A percentile compares a stretch with the other conserved stretches of the same genome.
These are phyloP conservation scores for Pachymerium ferrugineum DNA, from an alignment of 2,888 invertebrate genomes.

Conservation along the genomic window DNA sequence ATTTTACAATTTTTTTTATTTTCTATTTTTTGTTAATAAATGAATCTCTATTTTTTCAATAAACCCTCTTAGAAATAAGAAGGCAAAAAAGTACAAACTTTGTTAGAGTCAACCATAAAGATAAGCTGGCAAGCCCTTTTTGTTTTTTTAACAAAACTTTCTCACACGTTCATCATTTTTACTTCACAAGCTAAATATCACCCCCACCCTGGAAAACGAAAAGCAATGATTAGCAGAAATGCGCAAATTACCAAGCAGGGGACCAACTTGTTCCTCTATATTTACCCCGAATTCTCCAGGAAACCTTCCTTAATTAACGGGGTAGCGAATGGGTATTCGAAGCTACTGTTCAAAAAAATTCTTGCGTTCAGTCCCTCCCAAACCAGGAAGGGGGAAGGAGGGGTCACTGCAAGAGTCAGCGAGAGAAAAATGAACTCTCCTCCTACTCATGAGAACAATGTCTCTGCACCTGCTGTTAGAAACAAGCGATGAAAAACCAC, in stretches of 20 bases:
- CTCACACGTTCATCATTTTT: background rate
- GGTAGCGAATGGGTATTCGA: background rate
- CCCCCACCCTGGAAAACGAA: background rate
- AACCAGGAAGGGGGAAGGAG: background rate
- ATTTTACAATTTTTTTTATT: too few species aligned
- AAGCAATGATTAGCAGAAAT: background rate
- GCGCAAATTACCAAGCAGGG: background rate
- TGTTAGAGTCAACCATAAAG: too few species aligned
- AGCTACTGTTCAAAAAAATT: background rate
- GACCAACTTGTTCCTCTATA: background rate
- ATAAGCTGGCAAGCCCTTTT: too few species aligned
- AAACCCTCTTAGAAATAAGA: too few species aligned
- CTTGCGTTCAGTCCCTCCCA: background rate
- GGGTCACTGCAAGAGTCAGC: background rate
- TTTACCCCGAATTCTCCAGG: background rate
- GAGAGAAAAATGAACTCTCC: background rate
- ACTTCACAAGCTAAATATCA: background rate
- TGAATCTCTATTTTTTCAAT: too few species aligned
- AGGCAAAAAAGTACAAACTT: too few species aligned
- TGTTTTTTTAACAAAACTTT: too few species aligned
- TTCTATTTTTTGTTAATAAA: too few species aligned
- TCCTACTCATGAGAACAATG: background rate
- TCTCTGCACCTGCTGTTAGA: background rate
- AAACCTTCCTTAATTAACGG: background rate
- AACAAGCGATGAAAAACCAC: background rate